Conservation (phyloP, 2,113 vertebrate genomes). For the Planiliza haematocheilus region DNA sequence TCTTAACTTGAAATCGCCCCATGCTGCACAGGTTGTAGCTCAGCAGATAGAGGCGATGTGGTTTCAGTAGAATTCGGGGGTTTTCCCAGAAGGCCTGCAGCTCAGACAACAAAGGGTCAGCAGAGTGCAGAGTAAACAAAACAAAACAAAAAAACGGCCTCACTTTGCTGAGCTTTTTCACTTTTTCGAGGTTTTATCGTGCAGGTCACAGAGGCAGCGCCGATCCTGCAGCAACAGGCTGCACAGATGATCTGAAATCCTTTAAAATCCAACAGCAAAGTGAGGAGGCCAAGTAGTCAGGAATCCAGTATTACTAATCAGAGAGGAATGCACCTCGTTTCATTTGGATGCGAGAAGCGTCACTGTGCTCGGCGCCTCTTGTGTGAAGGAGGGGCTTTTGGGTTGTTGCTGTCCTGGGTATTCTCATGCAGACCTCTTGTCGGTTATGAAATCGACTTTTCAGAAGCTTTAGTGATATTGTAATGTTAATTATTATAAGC, state of each 20-base stretch:
- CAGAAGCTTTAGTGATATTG: too few relatives aligned
- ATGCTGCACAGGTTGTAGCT: too few relatives aligned
- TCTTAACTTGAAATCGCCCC: accelerated
- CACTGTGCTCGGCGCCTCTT: not conserved
- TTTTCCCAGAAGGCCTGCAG: conserved; percentile 28
- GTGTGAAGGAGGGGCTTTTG: not conserved
- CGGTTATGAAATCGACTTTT: too few relatives aligned
- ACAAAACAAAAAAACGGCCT: not conserved
- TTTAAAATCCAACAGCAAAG: conserved; percentile 63
- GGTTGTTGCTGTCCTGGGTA: not conserved
- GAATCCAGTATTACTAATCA: conserved; percentile 77
- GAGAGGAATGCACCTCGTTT: conserved; percentile 71
- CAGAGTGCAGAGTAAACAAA: not conserved
- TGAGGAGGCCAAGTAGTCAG: conserved; percentile 54
- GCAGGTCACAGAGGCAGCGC: conserved; percentile 50
- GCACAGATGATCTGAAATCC: conserved; percentile 80
- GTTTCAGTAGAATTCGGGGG: not conserved
- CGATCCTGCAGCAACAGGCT: conserved; percentile 63
- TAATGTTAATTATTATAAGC: too few relatives aligned
- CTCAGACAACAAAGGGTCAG: conserved; percentile 19
- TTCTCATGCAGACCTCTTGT: not conserved
- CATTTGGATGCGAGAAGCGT: conserved; percentile 43
- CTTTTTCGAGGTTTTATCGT: conserved; percentile 31
- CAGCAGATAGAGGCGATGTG: not conserved
- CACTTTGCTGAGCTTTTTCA: conserved; percentile 24